A percentile compares a stretch with the other conserved stretches of the same genome.
phyloP scores from a whole-genome alignment of 2,888 invertebrate species.

The Ctena decussata region DNA sequence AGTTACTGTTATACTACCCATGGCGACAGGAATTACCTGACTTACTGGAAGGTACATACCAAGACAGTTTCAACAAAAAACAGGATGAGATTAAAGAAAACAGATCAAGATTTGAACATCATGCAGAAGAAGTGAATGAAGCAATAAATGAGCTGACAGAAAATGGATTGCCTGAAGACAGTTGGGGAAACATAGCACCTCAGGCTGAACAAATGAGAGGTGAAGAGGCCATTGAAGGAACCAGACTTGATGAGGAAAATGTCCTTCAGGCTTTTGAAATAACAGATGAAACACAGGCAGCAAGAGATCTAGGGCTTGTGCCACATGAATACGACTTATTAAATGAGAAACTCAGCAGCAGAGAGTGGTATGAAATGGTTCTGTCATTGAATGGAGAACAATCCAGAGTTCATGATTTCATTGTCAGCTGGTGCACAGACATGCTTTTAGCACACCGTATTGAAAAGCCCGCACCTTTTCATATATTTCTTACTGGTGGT shows the following conservation, averaged over 20 bases:
- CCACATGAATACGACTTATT: conserved; percentile 33
- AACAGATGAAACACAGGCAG: conserved; percentile 4
- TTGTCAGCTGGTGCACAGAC: conserved; percentile 46
- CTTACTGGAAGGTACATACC: conserved; percentile 23
- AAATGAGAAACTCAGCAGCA: conserved; percentile 37
- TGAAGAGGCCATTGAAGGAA: conserved; percentile 42
- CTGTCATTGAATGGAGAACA: conserved; percentile 57
- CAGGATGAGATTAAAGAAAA: conserved; percentile 26
- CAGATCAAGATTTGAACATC: conserved; percentile 29
- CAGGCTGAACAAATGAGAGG: conserved; percentile 43
- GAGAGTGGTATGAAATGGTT: conserved; percentile 40
- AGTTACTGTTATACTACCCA: conserved; percentile 53
- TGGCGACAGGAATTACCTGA: conserved; percentile 52
- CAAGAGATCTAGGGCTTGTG: conserved; percentile 19
- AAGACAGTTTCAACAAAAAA: conserved; percentile 19
- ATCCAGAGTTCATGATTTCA: conserved; percentile 52
- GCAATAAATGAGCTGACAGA: conserved; percentile 46
- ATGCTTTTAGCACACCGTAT: conserved; percentile 53
- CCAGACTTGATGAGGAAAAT: conserved; percentile 14
- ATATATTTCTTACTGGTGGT: conserved; percentile 63
- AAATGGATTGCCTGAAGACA: conserved; percentile 47
- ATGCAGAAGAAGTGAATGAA: conserved; percentile 38
- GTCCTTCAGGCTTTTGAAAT: conserved; percentile 12
- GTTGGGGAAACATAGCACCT: conserved; percentile 49
- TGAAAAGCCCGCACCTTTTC: conserved; percentile 49